Conservation (phyloP, 2,113 vertebrate species). For the Anser cygnoides region DNA sequence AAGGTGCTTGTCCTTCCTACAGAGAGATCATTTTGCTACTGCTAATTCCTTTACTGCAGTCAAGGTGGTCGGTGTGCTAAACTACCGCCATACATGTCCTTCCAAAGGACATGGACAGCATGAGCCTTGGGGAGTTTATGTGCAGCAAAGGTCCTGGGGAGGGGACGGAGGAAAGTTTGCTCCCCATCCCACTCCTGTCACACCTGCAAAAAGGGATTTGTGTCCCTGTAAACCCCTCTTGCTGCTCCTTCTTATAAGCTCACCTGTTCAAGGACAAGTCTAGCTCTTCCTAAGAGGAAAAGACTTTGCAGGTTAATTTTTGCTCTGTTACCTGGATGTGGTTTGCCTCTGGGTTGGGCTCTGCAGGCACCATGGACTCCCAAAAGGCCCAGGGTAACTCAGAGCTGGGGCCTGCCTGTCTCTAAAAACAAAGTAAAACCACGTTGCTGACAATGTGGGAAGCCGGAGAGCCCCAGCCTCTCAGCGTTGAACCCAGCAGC, state of each 20-base stretch:
- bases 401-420: not conserved
- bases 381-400: fast-evolving
- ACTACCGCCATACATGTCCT: not conserved
- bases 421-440: not conserved
- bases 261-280: not conserved
- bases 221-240: not conserved
- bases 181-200: not conserved
- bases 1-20: not conserved
- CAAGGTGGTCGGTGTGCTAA: not conserved
- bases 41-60: not conserved
- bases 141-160: not conserved
- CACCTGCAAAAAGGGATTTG: too few relatives aligned
- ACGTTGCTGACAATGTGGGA: fast-evolving
- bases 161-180: not conserved
- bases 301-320: not conserved
- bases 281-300: not conserved
- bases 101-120: fast-evolving
- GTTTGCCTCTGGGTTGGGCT: not conserved
- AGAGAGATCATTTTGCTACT: not conserved
- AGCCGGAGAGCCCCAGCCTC: not conserved
- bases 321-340: fast-evolving
- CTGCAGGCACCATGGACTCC: not conserved
- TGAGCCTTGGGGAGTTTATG: fast-evolving
- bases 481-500: not conserved
- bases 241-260: not conserved